These are phyloP conservation scores for Leptonema lineaticorne DNA, from an alignment of 1,140 invertebrate genomes.

Conservation along the genomic window DNA sequence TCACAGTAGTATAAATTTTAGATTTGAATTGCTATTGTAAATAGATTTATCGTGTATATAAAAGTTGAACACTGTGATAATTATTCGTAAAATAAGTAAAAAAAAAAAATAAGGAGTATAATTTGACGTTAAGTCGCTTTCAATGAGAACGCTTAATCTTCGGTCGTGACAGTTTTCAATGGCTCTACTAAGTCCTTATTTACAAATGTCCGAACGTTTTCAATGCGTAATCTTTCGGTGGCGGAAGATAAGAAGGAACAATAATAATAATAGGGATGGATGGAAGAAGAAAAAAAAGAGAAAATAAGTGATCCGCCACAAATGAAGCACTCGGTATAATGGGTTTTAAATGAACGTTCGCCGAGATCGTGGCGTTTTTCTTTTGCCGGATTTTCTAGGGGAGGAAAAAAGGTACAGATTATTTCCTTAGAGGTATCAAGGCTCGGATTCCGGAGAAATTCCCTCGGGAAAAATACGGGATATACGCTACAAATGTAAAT, in stretches of 20 bases:
- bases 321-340: conserved; percentile 15
- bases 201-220: neutral
- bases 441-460: neutral
- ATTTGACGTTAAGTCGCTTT: too few relatives aligned
- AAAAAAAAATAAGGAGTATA: too few relatives aligned
- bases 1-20: too few relatives aligned
- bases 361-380: neutral
- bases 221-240: too few relatives aligned
- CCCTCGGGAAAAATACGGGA: neutral
- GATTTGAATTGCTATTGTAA: too few relatives aligned
- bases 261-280: too few relatives aligned
- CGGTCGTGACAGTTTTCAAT: neutral
- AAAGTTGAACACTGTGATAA: too few relatives aligned
- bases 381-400: too few relatives aligned
- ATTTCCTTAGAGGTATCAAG: neutral
- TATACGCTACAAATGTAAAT: neutral
- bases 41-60: too few relatives aligned
- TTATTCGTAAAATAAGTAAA: too few relatives aligned
- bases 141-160: neutral
- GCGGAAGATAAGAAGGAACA: too few relatives aligned
- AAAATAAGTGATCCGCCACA: neutral
- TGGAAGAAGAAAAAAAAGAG: neutral
- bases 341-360: conserved; percentile 17
- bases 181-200: neutral
- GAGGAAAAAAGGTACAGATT: neutral